phyloP scores from a whole-genome alignment of 2,113 vertebrate genomes.

The Epinephelus cyanopodus region DNA sequence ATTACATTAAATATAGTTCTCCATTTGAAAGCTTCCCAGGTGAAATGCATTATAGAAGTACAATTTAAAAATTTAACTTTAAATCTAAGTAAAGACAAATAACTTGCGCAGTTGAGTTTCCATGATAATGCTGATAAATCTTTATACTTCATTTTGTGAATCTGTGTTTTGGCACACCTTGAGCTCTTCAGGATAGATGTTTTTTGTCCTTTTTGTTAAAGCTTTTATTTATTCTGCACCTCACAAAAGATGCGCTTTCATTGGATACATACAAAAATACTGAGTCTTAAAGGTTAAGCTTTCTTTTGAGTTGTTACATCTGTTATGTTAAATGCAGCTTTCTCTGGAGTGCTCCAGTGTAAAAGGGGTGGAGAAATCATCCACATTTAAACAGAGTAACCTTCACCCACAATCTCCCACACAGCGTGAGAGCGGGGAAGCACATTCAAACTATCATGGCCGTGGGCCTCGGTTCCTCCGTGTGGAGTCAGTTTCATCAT shows the following conservation, averaged over 20 bases:
- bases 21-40: background rate
- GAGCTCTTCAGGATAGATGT: background rate
- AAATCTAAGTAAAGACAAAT: background rate
- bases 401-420: constrained; percentile 31
- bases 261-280: background rate
- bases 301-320: background rate
- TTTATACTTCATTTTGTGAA: background rate
- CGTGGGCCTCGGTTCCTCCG: constrained; percentile 13
- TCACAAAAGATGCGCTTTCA: background rate
- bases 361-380: constrained; percentile 9
- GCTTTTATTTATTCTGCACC: background rate
- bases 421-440: constrained; percentile 45
- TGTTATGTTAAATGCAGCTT: background rate
- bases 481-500: constrained; percentile 36
- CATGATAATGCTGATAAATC: background rate
- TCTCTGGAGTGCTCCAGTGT: background rate
- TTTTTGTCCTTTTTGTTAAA: constrained; percentile 1
- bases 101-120: background rate
- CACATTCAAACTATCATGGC: constrained; percentile 11
- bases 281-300: background rate
- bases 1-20: background rate
- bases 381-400: constrained; percentile 19
- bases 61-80: background rate
- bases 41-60: background rate
- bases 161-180: background rate